phyloP scores from a whole-genome alignment of 2,888 invertebrate species.

The Platycheirus rosarum region DNA sequence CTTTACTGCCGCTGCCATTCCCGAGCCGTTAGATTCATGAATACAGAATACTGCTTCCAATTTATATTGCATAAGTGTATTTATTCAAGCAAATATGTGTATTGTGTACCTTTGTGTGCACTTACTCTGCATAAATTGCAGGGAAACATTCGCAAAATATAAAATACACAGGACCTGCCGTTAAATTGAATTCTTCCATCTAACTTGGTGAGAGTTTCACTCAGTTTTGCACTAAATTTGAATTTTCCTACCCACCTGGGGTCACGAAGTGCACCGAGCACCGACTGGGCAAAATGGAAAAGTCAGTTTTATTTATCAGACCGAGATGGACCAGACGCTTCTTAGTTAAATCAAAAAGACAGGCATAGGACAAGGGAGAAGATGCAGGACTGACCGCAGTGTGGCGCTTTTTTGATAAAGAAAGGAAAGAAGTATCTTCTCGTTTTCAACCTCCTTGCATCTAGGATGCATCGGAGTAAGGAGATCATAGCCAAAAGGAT shows the following conservation, averaged over 20 bases:
- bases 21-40: constrained; percentile 59
- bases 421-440: not conserved
- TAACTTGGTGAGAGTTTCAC: constrained; percentile 32
- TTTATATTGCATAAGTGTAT: constrained; percentile 62
- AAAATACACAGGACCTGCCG: constrained; percentile 12
- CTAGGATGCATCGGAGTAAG: not conserved
- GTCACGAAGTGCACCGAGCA: not conserved
- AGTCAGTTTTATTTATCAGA: not conserved
- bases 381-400: not conserved
- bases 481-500: not conserved
- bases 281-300: not conserved
- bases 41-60: constrained; percentile 58
- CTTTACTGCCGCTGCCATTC: not conserved
- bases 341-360: not conserved
- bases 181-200: constrained; percentile 34
- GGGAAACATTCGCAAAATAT: constrained; percentile 18
- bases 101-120: constrained; percentile 14
- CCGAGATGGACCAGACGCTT: no score
- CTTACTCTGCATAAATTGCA: constrained; percentile 32
- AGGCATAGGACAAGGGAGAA: not conserved
- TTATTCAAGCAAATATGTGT: constrained; percentile 62
- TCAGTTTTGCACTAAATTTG: constrained; percentile 37
- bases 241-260: constrained; percentile 23
- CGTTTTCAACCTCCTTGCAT: not conserved
- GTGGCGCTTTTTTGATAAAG: not conserved